Evolutionary conservation across 2,888 invertebrate genomes (phyloP).

Genomic region (Hirtodrosophila histrioides): DNA sequence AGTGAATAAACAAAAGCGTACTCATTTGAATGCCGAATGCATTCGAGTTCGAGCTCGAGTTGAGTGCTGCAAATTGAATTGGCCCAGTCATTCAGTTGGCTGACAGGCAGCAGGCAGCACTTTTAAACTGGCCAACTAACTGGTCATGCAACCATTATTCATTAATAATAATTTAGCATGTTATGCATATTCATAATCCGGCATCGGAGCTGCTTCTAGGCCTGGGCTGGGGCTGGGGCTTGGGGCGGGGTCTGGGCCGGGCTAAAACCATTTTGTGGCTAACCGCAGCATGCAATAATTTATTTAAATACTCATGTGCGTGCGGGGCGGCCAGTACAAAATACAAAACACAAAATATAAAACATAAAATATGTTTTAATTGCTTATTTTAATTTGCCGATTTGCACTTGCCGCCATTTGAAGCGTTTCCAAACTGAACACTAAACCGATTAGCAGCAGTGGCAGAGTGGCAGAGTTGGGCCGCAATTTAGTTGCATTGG

Average conservation of each 20-base stretch:
- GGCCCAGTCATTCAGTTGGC: constrained; percentile 12
- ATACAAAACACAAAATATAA: background rate
- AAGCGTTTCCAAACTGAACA: constrained; percentile 56
- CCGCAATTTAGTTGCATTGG: constrained; percentile 4
- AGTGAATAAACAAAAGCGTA: no score
- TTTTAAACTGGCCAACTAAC: constrained; percentile 13
- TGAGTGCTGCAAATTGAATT: background rate
- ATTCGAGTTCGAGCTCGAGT: no score
- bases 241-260: constrained; percentile 14
- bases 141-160: constrained; percentile 22
- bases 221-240: background rate
- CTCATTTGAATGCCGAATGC: constrained; percentile 3
- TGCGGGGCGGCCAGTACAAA: constrained; percentile 5
- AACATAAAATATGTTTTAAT: constrained; percentile 74
- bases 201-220: background rate
- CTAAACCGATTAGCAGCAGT: constrained; percentile 62
- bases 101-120: constrained; percentile 10
- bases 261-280: constrained; percentile 79
- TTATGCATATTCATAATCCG: constrained; percentile 44
- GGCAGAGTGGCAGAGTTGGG: background rate
- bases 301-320: constrained; percentile 59
- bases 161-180: constrained; percentile 46
- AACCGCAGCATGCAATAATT: constrained; percentile 72
- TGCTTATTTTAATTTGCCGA: constrained; percentile 75
- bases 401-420: constrained; percentile 69